Evolutionary conservation across 2,113 vertebrate species (phyloP), one percentile per base, ranked within the genome.

Genomic region (Oxyruncus cristatus): DNA sequence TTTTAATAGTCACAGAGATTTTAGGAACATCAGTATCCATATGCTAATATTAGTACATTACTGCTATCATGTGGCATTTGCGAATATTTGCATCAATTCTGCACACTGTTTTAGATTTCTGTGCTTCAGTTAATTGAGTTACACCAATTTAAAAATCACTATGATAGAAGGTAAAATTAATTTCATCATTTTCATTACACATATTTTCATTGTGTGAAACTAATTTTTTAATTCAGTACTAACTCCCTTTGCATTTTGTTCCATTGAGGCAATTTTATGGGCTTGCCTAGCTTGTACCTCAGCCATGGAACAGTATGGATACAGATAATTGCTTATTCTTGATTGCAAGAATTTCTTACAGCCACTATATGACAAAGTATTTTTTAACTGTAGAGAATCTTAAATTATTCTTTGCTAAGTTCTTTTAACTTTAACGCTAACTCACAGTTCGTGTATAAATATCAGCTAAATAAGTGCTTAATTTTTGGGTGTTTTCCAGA

Each of bases 161-260:
- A 13, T 59, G 18, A 42, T 32, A 55, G 37, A 79, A 56, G 23
- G 22, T 77, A 67, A 89, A 81, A 56, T 14, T 2, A 80, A 59
- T 74, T 58, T 16, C 23, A 18, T 39, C 0, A 22, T 75, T 93
- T 90, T 91, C 28, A 66, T 70, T 80, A 56, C 81, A 58, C 9
- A 6, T 21, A 14, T 12, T 83, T 41, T 37, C 32, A 41, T 56
- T 92, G 46, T 80, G 46, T 26, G 41, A 66, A 85, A 55, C 19
- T 50, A 22, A 32, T 44, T 70, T 90, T 88, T 90, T 27, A 79
- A 79, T 79, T 90, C 44, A 70, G 8, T 76, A 37, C n/a, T 85
- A 65, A 32, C n/a, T 83, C 23, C 18, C n/a, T 84, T 77, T 62
- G 12, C 6, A 0, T 71, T 30, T 76, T 58, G 27, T 80, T 79